A percentile compares a stretch with the other conserved stretches of the same genome.
Conservation (phyloP, 2,797 vertebrate genomes). For the Sciaenops ocellatus region DNA sequence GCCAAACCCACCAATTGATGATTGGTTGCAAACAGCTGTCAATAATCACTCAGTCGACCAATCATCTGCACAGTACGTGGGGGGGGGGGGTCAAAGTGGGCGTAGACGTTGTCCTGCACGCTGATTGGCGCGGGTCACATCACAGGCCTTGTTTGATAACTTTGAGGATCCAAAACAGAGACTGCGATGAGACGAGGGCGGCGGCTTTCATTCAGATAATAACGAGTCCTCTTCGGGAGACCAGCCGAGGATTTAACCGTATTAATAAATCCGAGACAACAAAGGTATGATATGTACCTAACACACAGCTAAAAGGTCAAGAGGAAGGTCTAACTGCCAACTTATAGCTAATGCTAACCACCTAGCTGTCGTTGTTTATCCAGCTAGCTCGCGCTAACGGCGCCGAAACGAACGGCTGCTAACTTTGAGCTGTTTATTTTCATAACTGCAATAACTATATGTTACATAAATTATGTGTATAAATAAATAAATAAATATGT, state of each 20-base stretch:
- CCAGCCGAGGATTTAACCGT: background rate
- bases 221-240: too few relatives aligned
- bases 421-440: background rate
- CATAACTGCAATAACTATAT: accelerated
- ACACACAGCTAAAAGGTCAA: background rate
- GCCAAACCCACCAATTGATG: background rate
- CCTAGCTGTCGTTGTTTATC: constrained; percentile 12
- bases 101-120: background rate
- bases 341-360: constrained; percentile 28
- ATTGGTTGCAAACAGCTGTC: constrained; percentile 31
- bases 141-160: constrained; percentile 68
- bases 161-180: background rate
- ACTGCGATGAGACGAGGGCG: constrained; percentile 3
- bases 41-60: background rate
- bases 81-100: constrained; percentile 56
- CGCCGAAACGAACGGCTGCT: too few relatives aligned
- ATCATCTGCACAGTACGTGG: background rate
- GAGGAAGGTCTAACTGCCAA: background rate
- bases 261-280: background rate
- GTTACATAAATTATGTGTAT: too few relatives aligned
- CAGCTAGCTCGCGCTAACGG: too few relatives aligned
- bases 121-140: constrained; percentile 66
- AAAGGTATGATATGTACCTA: constrained; percentile 43
- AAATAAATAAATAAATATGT: too few relatives aligned
- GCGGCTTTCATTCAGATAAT: constrained; percentile 2